phyloP scores from a whole-genome alignment of 2,888 invertebrate genomes.

The Herminia tarsipennalis region DNA sequence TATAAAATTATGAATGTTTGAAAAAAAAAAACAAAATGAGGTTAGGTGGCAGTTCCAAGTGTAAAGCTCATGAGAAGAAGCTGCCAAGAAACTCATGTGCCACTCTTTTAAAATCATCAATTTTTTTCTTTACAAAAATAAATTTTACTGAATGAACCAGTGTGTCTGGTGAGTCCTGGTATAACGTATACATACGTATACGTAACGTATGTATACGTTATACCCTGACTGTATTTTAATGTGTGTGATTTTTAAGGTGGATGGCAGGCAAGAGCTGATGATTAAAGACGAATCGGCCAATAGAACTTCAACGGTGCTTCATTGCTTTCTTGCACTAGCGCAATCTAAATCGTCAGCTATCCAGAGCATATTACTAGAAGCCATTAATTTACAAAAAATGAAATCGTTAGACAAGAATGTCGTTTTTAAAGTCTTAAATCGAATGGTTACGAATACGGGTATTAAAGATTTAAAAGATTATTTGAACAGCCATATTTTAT shows the following conservation, averaged over 20 bases:
- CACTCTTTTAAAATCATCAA: too few relatives aligned
- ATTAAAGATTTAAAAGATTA: conserved; percentile 59
- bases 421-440: conserved; percentile 74
- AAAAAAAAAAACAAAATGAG: too few relatives aligned
- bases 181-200: too few relatives aligned
- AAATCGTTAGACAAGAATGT: conserved; percentile 76
- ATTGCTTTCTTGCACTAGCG: conserved; percentile 82
- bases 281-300: conserved; percentile 86
- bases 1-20: too few relatives aligned
- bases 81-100: too few relatives aligned
- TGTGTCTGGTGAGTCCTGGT: too few relatives aligned
- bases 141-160: too few relatives aligned
- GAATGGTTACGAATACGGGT: conserved; percentile 58
- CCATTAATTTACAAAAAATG: conserved; percentile 82
- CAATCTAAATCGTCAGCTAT: conserved; percentile 79
- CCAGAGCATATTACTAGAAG: conserved; percentile 79
- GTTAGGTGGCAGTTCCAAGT: too few relatives aligned
- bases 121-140: too few relatives aligned
- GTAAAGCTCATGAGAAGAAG: too few relatives aligned
- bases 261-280: conserved; percentile 66
- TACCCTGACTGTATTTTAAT: too few relatives aligned
- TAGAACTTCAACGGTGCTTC: conserved; percentile 84
- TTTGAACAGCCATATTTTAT: conserved; percentile 74
- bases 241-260: conserved; percentile 67
- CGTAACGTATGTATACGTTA: too few relatives aligned